Conservation (phyloP, 2,888 invertebrate genomes). For the Clunio marinus region DNA sequence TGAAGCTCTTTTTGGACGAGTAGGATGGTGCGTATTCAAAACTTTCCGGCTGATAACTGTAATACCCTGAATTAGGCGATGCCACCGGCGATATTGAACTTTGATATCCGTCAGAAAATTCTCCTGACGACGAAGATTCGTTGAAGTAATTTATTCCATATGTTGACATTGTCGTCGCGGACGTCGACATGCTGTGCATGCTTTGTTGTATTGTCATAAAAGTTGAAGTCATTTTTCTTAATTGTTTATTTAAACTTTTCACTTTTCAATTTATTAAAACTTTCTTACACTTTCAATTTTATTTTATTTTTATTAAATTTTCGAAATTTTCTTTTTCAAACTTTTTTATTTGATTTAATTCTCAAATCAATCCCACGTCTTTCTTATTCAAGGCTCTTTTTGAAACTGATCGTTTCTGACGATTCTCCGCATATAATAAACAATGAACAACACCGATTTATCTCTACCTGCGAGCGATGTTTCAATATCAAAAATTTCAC, state of each 20-base stretch:
- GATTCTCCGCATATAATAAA: neutral
- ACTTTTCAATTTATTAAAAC: neutral
- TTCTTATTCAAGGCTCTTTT: neutral
- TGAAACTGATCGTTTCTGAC: conserved; percentile 17
- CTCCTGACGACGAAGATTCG: neutral
- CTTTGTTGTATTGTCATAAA: neutral
- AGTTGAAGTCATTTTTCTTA: conserved; percentile 22
- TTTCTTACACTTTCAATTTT: too few relatives aligned
- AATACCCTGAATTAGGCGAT: neutral
- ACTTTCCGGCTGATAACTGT: neutral
- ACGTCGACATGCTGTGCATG: neutral
- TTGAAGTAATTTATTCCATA: conserved; percentile 34
- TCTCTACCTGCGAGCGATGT: conserved; percentile 25
- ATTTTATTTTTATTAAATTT: neutral
- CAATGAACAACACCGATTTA: conserved; percentile 11
- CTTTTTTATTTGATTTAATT: neutral
- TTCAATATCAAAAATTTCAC: neutral
- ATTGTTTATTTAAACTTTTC: too few relatives aligned
- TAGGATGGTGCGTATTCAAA: neutral
- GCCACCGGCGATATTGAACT: conserved; percentile 14
- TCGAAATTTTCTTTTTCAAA: neutral
- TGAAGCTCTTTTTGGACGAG: neutral
- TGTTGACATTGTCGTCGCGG: neutral
- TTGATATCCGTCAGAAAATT: conserved; percentile 28
- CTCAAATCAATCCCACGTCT: neutral